Conservation (phyloP, 2,113 vertebrate genomes). For the Bombycilla garrulus region DNA sequence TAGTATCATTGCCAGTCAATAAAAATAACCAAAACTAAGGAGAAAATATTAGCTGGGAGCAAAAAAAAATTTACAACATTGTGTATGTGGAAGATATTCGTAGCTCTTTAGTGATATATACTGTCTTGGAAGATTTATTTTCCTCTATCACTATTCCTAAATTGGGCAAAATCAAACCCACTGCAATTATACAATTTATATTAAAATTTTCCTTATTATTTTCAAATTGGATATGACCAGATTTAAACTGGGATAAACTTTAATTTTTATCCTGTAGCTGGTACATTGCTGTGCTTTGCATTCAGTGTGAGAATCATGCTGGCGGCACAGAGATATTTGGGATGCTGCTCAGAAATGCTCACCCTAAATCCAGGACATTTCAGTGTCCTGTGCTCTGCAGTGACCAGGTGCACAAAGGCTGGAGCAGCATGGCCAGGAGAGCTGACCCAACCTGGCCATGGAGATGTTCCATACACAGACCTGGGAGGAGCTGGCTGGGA, state of each 20-base stretch:
- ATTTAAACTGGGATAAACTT: not conserved
- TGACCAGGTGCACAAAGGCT: not conserved
- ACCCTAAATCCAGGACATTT: not conserved
- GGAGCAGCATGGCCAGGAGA: not conserved
- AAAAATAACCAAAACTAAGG: not conserved
- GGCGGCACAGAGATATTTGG: not conserved
- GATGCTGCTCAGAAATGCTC: not conserved
- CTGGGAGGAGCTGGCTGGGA: not conserved
- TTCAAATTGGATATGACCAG: not conserved
- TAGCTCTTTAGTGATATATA: not conserved
- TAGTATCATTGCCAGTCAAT: not conserved
- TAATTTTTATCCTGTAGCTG: not conserved
- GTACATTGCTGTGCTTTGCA: not conserved
- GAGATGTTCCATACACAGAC: not conserved
- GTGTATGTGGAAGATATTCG: not conserved
- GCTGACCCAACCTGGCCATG: too few species aligned
- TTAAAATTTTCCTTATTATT: not conserved
- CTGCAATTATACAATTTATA: not conserved
- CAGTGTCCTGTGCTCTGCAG: not conserved
- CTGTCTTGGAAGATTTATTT: not conserved
- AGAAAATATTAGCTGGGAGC: not conserved
- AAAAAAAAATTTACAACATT: not conserved
- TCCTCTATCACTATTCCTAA: not conserved
- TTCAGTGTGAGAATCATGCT: not conserved
- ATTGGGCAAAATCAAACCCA: not conserved